Evolutionary conservation across 2,797 vertebrate genomes (phyloP).

Genomic region (Erethizon dorsatum): DNA sequence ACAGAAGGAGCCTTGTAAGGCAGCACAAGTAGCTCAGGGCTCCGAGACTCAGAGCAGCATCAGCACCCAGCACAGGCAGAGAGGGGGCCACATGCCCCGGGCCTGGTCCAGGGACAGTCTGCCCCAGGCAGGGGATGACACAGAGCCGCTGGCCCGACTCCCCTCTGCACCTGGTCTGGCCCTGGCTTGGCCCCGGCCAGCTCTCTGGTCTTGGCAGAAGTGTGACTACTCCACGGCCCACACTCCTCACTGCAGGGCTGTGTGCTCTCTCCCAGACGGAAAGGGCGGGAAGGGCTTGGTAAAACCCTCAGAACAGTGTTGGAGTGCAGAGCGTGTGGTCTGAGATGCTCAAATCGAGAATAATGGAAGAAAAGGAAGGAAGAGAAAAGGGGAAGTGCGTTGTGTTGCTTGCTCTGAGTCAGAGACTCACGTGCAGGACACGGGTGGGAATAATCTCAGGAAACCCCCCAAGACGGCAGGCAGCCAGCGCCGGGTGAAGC

Average conservation of each 20-base stretch:
- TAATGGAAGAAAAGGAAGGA: neutral
- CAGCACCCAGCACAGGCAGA: neutral
- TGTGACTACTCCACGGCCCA: neutral
- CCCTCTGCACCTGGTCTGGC: neutral
- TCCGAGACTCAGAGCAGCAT: neutral
- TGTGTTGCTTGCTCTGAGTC: neutral
- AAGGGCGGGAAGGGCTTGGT: neutral
- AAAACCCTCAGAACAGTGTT: neutral
- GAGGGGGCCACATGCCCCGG: neutral
- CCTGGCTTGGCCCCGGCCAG: neutral
- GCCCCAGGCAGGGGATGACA: neutral
- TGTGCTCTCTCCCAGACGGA: neutral
- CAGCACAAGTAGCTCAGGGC: neutral
- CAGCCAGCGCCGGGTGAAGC: neutral
- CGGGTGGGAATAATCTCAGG: neutral
- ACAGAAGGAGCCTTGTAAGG: neutral
- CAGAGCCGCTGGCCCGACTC: neutral
- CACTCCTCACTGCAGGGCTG: neutral
- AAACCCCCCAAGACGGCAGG: neutral
- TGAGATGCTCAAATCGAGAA: neutral
- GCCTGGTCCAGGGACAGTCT: neutral
- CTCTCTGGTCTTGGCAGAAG: neutral
- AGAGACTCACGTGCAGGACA: neutral
- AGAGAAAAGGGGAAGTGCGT: neutral
- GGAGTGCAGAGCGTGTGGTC: too few relatives aligned